Percentiles rank a stretch among this genome's conserved stretches.
Conservation (phyloP, 2,888 invertebrate genomes). For the Cryptus viduatorius region DNA sequence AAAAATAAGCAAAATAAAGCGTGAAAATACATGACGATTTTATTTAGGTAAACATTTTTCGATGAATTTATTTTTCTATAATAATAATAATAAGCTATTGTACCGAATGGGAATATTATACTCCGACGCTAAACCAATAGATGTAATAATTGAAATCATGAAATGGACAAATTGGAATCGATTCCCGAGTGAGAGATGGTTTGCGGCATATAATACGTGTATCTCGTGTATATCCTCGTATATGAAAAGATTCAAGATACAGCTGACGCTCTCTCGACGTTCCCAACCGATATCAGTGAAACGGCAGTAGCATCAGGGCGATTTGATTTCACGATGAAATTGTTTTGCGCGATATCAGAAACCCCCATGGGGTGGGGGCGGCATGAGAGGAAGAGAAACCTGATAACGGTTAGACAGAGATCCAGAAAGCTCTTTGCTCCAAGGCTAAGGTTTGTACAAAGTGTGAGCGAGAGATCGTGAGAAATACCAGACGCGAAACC, state of each 20-base stretch:
- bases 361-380: slow-evolving; percentile 4
- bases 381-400: slow-evolving; percentile 6
- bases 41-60: too few species aligned
- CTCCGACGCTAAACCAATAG: background rate
- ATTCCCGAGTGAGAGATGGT: background rate
- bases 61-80: too few species aligned
- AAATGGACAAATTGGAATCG: background rate
- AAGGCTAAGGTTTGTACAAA: slow-evolving; percentile 15
- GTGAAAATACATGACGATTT: background rate
- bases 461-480: slow-evolving; percentile 51
- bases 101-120: background rate
- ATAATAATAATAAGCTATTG: too few species aligned
- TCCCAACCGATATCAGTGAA: background rate
- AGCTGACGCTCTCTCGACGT: background rate
- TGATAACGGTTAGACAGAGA: slow-evolving; percentile 10
- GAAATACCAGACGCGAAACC: slow-evolving; percentile 55
- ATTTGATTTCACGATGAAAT: slow-evolving; percentile 45
- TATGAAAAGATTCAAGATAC: background rate
- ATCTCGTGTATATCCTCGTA: background rate
- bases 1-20: background rate
- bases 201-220: background rate
- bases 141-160: background rate
- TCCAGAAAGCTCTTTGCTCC: slow-evolving; percentile 15
- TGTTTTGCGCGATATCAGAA: slow-evolving; percentile 37
- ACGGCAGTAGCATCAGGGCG: background rate